Evolutionary conservation across 2,888 invertebrate genomes (phyloP).

Genomic region (Drosophila engyochracea): DNA sequence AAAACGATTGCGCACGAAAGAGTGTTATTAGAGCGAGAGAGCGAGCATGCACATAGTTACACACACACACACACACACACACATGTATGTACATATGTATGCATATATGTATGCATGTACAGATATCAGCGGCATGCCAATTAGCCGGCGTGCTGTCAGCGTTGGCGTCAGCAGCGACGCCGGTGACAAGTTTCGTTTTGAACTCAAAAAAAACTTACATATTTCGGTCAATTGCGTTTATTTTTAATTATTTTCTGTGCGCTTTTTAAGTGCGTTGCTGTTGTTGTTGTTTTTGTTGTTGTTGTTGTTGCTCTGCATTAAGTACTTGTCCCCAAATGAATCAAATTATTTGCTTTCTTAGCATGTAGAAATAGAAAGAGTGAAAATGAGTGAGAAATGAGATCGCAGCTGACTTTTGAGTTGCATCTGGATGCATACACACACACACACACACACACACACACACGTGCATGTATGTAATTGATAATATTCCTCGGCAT

Average conservation of each 20-base stretch:
- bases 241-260: conserved; percentile 59
- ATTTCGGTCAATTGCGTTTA: conserved; percentile 64
- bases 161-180: conserved; percentile 25
- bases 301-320: conserved; percentile 9
- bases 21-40: conserved; percentile 12
- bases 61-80: conserved; percentile 5
- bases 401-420: conserved; percentile 39
- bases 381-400: background rate
- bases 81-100: too few species aligned
- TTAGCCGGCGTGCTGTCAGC: conserved; percentile 51
- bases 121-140: conserved; percentile 60
- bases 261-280: conserved; percentile 23
- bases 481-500: conserved; percentile 29
- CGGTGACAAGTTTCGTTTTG: conserved; percentile 44
- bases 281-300: conserved; percentile 16
- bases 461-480: background rate
- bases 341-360: conserved; percentile 43
- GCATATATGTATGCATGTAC: conserved; percentile 34
- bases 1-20: conserved; percentile 59
- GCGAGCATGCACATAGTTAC: background rate
- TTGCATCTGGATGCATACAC: conserved; percentile 20
- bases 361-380: background rate
- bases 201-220: conserved; percentile 34
- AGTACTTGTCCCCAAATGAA: conserved; percentile 61
- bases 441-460: background rate